Conservation (phyloP, 2,888 invertebrate species). For the Ceraclea dissimilis region DNA sequence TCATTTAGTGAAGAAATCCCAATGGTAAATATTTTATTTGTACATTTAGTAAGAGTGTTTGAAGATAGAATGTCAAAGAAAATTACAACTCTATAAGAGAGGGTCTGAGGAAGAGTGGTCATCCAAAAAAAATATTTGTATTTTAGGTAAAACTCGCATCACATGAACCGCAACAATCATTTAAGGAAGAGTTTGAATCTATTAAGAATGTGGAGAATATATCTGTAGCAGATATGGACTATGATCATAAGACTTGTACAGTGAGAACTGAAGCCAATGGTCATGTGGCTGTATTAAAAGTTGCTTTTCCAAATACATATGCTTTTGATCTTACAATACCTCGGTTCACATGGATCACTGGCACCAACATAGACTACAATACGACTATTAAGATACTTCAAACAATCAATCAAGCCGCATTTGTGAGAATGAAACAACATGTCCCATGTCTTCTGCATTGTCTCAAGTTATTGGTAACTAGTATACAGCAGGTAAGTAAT, state of each 20-base stretch:
- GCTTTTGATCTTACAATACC: constrained; percentile 43
- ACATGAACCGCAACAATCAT: constrained; percentile 35
- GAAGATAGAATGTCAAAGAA: background rate
- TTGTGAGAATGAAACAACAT: constrained; percentile 76
- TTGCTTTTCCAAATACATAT: constrained; percentile 51
- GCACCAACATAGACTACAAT: constrained; percentile 58
- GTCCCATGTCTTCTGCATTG: constrained; percentile 85
- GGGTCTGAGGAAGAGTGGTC: background rate
- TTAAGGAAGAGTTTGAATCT: constrained; percentile 47
- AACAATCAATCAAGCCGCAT: constrained; percentile 71
- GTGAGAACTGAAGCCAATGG: constrained; percentile 50
- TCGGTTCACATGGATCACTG: constrained; percentile 45
- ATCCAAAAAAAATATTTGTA: background rate
- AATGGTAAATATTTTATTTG: constrained; percentile 39
- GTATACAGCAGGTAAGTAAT: constrained; percentile 41
- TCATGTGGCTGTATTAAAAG: constrained; percentile 47
- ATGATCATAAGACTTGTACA: constrained; percentile 50
- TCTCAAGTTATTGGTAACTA: constrained; percentile 49
- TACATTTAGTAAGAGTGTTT: background rate
- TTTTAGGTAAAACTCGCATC: constrained; percentile 38
- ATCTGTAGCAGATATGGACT: constrained; percentile 52
- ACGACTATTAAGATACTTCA: constrained; percentile 70
- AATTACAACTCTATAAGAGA: background rate
- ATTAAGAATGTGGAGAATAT: constrained; percentile 47
- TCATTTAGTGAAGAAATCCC: constrained; percentile 37